phyloP scores from a whole-genome alignment of 2,797 vertebrate species.

The Pteropus rufus region DNA sequence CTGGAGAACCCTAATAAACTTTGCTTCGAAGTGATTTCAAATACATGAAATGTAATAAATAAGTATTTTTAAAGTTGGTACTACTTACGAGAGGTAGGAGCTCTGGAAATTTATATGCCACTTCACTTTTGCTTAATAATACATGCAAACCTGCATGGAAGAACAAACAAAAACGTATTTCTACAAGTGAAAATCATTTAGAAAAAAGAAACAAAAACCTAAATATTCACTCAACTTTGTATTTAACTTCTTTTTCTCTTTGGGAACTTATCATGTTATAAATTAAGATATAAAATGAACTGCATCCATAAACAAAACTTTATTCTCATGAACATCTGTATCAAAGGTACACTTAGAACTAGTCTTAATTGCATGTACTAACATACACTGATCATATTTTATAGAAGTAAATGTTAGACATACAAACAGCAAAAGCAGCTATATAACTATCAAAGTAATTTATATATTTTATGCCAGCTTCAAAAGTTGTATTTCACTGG shows the following conservation, averaged over 20 bases:
- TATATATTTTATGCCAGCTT: neutral
- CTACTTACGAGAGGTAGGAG: slow-evolving; percentile 92
- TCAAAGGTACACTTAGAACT: neutral
- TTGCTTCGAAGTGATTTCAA: slow-evolving; percentile 37
- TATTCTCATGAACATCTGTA: neutral
- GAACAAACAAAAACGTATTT: slow-evolving; percentile 54
- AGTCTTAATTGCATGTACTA: neutral
- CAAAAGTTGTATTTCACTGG: neutral
- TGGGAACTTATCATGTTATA: neutral
- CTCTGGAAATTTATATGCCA: slow-evolving; percentile 94
- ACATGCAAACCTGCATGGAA: slow-evolving; percentile 90
- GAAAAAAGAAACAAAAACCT: neutral
- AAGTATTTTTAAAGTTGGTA: slow-evolving; percentile 33
- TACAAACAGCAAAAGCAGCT: neutral
- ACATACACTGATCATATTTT: neutral
- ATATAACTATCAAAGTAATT: neutral
- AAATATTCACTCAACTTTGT: neutral
- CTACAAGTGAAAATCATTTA: slow-evolving; percentile 11
- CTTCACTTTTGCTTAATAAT: slow-evolving; percentile 95
- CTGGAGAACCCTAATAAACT: slow-evolving; percentile 1
- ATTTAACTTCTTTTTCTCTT: neutral
- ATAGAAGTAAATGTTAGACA: neutral
- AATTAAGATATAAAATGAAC: slow-evolving; percentile 16
- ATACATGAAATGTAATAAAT: neutral
- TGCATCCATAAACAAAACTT: slow-evolving; percentile 30